These are phyloP conservation scores for Passer montanus DNA, from an alignment of 2,113 vertebrate genomes.

Conservation along the genomic window DNA sequence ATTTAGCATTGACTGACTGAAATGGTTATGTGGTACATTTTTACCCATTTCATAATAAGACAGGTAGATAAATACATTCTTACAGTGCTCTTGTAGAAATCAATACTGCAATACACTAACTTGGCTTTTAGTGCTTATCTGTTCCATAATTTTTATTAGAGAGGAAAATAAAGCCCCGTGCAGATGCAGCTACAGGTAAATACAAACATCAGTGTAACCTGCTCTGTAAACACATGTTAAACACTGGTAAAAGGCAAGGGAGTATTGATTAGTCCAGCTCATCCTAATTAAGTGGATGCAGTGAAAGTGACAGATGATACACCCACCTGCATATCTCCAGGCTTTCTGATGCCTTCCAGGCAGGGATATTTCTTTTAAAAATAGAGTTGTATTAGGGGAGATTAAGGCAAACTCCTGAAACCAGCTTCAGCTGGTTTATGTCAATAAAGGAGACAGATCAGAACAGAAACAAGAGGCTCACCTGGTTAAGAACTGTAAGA, in stretches of 20 bases:
- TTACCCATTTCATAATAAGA: slow-evolving; percentile 37
- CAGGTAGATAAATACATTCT: slow-evolving; percentile 34
- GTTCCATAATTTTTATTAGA: slow-evolving; percentile 25
- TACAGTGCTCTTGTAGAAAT: slow-evolving; percentile 9
- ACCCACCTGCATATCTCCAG: background rate
- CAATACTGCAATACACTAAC: slow-evolving; percentile 25
- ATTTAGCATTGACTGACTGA: background rate
- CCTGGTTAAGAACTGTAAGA: background rate
- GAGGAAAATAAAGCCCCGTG: background rate
- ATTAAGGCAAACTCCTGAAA: background rate
- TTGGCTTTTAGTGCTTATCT: background rate
- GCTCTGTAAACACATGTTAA: background rate
- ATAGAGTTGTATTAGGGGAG: background rate
- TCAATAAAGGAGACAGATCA: background rate
- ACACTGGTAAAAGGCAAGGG: background rate
- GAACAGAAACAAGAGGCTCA: background rate
- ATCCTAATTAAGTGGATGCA: background rate
- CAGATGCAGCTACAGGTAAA: background rate
- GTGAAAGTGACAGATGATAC: background rate
- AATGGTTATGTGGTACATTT: background rate
- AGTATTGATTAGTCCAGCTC: background rate
- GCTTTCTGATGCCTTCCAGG: background rate
- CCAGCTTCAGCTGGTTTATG: background rate
- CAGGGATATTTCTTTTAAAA: background rate
- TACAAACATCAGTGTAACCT: background rate